phyloP scores from a whole-genome alignment of 2,113 vertebrate genomes.

The Malurus alboscapulatus region DNA sequence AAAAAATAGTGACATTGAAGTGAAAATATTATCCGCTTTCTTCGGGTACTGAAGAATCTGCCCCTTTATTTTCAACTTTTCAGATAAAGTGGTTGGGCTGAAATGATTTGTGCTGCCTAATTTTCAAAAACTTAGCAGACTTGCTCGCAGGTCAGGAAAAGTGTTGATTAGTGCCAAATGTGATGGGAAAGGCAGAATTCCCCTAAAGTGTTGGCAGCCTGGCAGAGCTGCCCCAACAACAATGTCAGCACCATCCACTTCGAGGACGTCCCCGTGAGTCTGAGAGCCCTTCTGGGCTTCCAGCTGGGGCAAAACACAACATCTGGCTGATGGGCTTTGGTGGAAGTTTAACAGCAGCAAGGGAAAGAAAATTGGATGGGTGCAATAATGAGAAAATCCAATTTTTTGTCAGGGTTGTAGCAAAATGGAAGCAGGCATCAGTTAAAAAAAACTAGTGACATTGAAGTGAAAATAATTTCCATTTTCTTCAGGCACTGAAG shows the following conservation, averaged over 20 bases:
- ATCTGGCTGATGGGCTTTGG: fast-evolving
- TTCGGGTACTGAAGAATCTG: neutral
- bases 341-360: neutral
- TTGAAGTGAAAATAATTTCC: neutral
- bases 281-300: too few species aligned
- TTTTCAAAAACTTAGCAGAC: constrained; percentile 17
- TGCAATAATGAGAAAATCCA: neutral
- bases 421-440: neutral
- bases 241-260: constrained; percentile 86
- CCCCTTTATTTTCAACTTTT: neutral
- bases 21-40: neutral
- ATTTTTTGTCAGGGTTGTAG: neutral
- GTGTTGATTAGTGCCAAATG: constrained; percentile 1
- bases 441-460: neutral
- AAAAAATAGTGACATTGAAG: neutral
- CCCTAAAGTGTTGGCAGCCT: neutral
- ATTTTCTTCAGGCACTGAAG: neutral
- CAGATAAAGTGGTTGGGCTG: neutral
- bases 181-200: constrained; percentile 20
- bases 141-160: neutral
- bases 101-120: neutral
- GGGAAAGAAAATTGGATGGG: neutral
- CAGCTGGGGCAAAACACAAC: neutral
- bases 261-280: constrained; percentile 80
- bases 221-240: constrained; percentile 88